These are phyloP conservation scores for Archivesica marissinica DNA, from an alignment of 1,140 invertebrate genomes.

Conservation along the genomic window DNA sequence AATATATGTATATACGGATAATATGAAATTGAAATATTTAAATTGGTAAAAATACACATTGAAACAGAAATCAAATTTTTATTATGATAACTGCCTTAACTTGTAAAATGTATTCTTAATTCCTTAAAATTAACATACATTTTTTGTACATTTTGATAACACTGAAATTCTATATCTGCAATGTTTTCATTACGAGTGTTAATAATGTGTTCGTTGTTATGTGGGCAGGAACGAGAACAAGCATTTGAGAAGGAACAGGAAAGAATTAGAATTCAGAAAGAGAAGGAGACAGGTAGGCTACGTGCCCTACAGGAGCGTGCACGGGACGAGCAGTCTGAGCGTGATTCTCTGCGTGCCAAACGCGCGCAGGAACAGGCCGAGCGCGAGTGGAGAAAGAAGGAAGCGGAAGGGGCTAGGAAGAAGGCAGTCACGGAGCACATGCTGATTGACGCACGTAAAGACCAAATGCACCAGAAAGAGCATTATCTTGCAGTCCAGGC, in stretches of 20 bases:
- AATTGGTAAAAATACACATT: too few relatives aligned
- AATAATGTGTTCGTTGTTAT: not conserved
- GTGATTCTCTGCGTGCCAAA: slow-evolving; percentile 83
- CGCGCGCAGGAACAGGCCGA: slow-evolving; percentile 84
- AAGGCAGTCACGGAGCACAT: slow-evolving; percentile 81
- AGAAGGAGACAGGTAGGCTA: slow-evolving; percentile 83
- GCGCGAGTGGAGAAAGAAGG: slow-evolving; percentile 83
- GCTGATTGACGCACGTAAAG: slow-evolving; percentile 81
- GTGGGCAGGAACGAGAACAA: slow-evolving; percentile 81
- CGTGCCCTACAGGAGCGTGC: slow-evolving; percentile 83
- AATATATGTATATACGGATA: too few relatives aligned
- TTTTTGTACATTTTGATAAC: too few relatives aligned
- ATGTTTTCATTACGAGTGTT: too few relatives aligned
- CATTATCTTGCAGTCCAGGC: slow-evolving; percentile 84
- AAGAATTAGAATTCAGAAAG: slow-evolving; percentile 83
- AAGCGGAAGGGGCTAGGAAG: slow-evolving; percentile 80
- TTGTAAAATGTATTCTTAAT: too few relatives aligned
- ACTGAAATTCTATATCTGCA: too few relatives aligned
- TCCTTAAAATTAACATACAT: too few relatives aligned
- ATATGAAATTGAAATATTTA: too few relatives aligned
- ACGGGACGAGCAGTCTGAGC: slow-evolving; percentile 82
- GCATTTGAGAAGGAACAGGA: slow-evolving; percentile 83
- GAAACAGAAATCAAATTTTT: too few relatives aligned
- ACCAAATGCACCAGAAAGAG: slow-evolving; percentile 83
- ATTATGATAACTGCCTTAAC: too few relatives aligned